A percentile compares a stretch with the other conserved stretches of the same genome.
Conservation (phyloP, 2,888 invertebrate species). For the Acanthococcus lagerstroemiae region DNA sequence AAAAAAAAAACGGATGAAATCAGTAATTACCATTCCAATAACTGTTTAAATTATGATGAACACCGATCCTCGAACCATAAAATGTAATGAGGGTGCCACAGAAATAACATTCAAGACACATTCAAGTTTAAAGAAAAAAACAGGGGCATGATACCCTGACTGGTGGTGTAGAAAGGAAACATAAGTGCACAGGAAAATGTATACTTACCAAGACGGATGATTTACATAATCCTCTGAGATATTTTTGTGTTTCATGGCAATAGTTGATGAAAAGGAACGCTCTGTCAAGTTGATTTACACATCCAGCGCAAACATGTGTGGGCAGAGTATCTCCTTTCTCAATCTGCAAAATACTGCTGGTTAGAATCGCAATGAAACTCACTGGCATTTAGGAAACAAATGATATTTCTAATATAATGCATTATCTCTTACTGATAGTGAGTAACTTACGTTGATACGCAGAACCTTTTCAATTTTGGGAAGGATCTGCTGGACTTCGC, state of each 20-base stretch:
- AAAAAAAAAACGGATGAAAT: too few species aligned
- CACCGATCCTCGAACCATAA: too few species aligned
- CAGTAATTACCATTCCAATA: too few species aligned
- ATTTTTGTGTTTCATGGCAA: conserved; percentile 9
- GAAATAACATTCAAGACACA: too few species aligned
- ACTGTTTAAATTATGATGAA: too few species aligned
- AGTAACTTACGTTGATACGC: conserved; percentile 8
- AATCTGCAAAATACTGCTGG: not conserved
- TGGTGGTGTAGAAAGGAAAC: too few species aligned
- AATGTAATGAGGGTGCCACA: too few species aligned
- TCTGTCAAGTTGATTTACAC: not conserved
- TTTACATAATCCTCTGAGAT: not conserved
- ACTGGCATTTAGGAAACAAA: not conserved
- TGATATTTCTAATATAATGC: not conserved
- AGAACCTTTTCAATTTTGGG: not conserved
- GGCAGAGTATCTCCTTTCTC: conserved; percentile 7
- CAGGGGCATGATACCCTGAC: too few species aligned
- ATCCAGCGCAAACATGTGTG: not conserved
- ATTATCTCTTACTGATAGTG: not conserved
- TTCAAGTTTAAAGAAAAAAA: too few species aligned
- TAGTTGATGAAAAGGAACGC: not conserved
- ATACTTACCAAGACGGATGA: not conserved
- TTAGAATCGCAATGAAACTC: not conserved
- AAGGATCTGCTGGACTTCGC: not conserved
- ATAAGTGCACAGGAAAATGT: not conserved